These are phyloP conservation scores for Ellobius talpinus DNA, from an alignment of 2,113 vertebrate genomes.

Conservation along the genomic window DNA sequence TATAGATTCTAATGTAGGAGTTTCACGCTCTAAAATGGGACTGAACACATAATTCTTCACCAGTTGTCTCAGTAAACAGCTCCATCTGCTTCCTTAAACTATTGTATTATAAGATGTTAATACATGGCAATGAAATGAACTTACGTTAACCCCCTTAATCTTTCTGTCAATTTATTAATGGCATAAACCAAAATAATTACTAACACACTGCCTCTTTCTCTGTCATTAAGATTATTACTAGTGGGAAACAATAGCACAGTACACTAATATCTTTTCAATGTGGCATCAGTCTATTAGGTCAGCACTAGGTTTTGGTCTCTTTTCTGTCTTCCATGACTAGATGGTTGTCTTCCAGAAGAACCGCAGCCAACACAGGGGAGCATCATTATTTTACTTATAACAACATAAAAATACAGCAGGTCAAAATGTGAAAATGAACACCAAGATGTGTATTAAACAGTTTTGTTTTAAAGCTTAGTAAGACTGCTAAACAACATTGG, in stretches of 20 bases:
- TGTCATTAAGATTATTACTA: slow-evolving; percentile 76
- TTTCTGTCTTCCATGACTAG: background rate
- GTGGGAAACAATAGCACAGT: slow-evolving; percentile 53
- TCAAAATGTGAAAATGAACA: slow-evolving; percentile 49
- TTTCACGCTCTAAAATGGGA: slow-evolving; percentile 83
- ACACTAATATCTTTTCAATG: slow-evolving; percentile 22
- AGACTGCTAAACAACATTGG: background rate
- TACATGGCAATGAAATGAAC: slow-evolving; percentile 74
- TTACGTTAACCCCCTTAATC: slow-evolving; percentile 73
- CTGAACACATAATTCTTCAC: slow-evolving; percentile 78
- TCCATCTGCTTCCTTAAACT: slow-evolving; percentile 79
- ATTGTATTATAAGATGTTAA: slow-evolving; percentile 80
- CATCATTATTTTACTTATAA: background rate
- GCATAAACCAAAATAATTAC: slow-evolving; percentile 64
- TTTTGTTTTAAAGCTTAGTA: slow-evolving; percentile 20
- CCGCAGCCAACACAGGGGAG: background rate
- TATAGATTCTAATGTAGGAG: slow-evolving; percentile 81
- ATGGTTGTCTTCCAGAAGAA: slow-evolving; percentile 15
- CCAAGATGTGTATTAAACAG: background rate
- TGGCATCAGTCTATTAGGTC: slow-evolving; percentile 13
- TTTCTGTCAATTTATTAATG: slow-evolving; percentile 78
- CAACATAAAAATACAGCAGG: background rate
- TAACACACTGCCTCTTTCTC: slow-evolving; percentile 76
- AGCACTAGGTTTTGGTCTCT: background rate
- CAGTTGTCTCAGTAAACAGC: slow-evolving; percentile 80